A percentile compares a stretch with the other conserved stretches of the same genome.
Conservation (phyloP, 2,113 vertebrate species). For the human region DNA sequence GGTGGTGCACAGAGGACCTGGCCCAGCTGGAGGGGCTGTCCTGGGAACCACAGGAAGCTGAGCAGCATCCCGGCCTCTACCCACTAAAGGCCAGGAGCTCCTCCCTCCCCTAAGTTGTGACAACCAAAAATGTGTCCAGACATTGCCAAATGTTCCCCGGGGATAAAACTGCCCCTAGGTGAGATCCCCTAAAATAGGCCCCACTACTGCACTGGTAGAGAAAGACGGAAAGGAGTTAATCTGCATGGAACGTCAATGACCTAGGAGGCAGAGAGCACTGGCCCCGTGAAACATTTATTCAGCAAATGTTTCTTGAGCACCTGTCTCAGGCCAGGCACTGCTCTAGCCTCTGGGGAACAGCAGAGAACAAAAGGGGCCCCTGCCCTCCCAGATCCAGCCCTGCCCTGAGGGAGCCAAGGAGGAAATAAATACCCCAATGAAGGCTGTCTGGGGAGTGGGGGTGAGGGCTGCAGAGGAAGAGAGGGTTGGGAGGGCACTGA, state of each 20-base stretch:
- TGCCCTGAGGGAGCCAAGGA: accelerated
- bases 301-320: not conserved
- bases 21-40: not conserved
- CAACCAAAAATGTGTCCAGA: not conserved
- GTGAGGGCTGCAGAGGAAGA: not conserved
- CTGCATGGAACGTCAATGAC: accelerated
- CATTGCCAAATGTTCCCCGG: not conserved
- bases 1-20: accelerated
- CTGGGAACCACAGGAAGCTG: accelerated
- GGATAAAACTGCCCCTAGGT: not conserved
- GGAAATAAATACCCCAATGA: accelerated
- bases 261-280: accelerated
- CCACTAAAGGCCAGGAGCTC: no score
- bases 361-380: no score
- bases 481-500: not conserved
- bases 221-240: accelerated
- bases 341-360: not conserved
- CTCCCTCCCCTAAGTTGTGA: not conserved
- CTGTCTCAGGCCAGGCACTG: not conserved
- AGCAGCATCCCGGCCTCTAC: not conserved
- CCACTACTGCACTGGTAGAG: accelerated
- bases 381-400: not conserved
- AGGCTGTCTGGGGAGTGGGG: accelerated
- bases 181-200: not conserved
- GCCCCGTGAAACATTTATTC: accelerated